Evolutionary conservation across 1,140 invertebrate species (phyloP).

Genomic region (Chelonus insularis): DNA sequence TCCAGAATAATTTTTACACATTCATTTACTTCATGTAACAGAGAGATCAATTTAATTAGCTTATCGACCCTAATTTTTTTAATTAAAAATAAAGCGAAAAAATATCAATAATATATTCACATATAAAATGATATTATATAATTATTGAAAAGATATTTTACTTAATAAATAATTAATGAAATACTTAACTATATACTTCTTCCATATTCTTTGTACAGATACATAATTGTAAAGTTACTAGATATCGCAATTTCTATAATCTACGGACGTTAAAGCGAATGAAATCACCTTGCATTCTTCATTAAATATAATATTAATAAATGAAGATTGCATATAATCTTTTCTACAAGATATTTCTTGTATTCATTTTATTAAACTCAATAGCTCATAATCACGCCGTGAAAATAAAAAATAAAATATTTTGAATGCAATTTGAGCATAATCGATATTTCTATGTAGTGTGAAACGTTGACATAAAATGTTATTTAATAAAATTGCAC

Average conservation of each 20-base stretch:
- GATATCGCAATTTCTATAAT: constrained; percentile 28
- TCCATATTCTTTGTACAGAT: constrained; percentile 32
- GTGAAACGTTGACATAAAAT: neutral
- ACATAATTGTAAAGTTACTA: constrained; percentile 25
- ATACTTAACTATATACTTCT: neutral
- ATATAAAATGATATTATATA: too few species aligned
- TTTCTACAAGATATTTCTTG: neutral
- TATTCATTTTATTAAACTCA: neutral
- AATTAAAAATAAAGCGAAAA: too few species aligned
- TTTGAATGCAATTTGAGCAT: constrained; percentile 1
- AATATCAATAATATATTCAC: too few species aligned
- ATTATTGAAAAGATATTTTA: too few species aligned
- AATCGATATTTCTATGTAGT: constrained; percentile 6
- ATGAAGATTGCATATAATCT: neutral
- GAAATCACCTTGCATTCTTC: constrained; percentile 49
- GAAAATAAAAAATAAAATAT: constrained; percentile 6
- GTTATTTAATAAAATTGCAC: constrained; percentile 1
- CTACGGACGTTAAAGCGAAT: constrained; percentile 51
- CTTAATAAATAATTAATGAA: too few species aligned
- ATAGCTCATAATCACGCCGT: neutral
- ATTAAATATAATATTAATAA: constrained; percentile 21
- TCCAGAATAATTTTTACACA: too few species aligned
- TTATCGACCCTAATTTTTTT: too few species aligned
- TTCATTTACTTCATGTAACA: too few species aligned
- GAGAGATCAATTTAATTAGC: too few species aligned